Conservation (phyloP, 2,888 invertebrate species). For the Lasiommata megera region DNA sequence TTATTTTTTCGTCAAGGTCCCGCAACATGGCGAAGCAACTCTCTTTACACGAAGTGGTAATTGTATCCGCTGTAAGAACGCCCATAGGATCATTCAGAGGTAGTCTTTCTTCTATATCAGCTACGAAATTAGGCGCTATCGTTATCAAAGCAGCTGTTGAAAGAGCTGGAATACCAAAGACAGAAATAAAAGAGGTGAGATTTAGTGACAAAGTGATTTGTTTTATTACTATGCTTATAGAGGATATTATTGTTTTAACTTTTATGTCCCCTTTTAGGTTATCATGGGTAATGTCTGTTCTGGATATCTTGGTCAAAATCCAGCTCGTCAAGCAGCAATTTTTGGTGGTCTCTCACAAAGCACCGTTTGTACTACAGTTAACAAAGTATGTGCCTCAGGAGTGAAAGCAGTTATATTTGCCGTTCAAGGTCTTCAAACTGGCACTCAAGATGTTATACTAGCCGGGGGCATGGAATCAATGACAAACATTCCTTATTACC, state of each 20-base stretch:
- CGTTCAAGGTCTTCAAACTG: constrained; percentile 95
- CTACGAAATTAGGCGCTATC: constrained; percentile 92
- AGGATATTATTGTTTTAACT: too few species aligned
- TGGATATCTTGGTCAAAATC: constrained; percentile 94
- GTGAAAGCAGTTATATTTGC: constrained; percentile 98
- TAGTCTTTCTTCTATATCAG: constrained; percentile 89
- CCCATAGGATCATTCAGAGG: constrained; percentile 98
- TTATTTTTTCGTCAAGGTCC: not conserved
- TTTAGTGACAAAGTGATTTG: not conserved
- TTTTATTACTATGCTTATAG: too few species aligned
- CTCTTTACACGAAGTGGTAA: constrained; percentile 93
- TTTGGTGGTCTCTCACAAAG: constrained; percentile 95
- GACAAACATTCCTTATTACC: constrained; percentile 98
- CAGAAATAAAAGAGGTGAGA: constrained; percentile 93
- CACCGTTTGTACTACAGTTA: constrained; percentile 95
- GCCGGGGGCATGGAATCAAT: constrained; percentile 99
- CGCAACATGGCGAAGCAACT: constrained; percentile 27
- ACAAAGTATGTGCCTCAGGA: constrained; percentile 99
- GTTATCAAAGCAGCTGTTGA: constrained; percentile 93
- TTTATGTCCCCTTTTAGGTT: constrained; percentile 58
- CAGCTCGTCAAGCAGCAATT: constrained; percentile 96
- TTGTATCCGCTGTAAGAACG: constrained; percentile 95
- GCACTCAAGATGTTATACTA: constrained; percentile 92
- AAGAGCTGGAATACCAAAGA: constrained; percentile 89
- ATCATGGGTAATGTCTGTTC: constrained; percentile 91